Evolutionary conservation across 92 coral and sea anemone species (phyloP).

Genomic region (Diadumene lineata): DNA sequence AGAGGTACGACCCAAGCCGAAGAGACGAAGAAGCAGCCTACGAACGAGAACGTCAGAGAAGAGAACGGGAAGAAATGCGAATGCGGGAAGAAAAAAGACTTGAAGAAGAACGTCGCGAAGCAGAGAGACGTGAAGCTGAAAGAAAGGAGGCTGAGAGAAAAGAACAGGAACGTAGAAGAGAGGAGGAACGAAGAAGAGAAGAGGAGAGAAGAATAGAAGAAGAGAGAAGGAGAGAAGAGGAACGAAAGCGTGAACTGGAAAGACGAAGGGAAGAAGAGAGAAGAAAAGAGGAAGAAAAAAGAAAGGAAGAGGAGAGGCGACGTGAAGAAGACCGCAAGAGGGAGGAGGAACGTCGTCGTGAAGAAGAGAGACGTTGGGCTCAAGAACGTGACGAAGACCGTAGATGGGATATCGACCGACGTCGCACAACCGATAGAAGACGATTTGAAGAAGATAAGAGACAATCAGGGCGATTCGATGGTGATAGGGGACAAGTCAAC

Average conservation of each 20-base stretch:
- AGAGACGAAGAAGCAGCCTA: slow-evolving; percentile 28
- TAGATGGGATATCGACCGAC: slow-evolving; percentile 24
- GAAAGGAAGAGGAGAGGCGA: slow-evolving; percentile 22
- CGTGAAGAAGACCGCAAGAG: slow-evolving; percentile 30
- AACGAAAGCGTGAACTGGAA: slow-evolving; percentile 4
- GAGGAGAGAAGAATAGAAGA: slow-evolving; percentile 22
- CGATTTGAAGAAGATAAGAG: slow-evolving; percentile 19
- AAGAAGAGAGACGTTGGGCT: slow-evolving; percentile 29
- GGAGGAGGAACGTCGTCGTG: slow-evolving; percentile 31
- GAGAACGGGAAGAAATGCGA: slow-evolving; percentile 28
- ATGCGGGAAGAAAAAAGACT: slow-evolving; percentile 25
- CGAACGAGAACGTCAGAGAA: slow-evolving; percentile 32
- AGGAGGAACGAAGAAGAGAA: slow-evolving; percentile 16
- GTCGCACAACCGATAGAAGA: slow-evolving; percentile 8
- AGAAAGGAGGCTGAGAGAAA: slow-evolving; percentile 13
- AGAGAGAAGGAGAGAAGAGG: slow-evolving; percentile 13
- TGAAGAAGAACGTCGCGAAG: slow-evolving; percentile 25
- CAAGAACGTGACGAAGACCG: slow-evolving; percentile 25
- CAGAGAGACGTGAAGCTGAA: slow-evolving; percentile 16
- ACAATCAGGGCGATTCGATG: slow-evolving; percentile 13
- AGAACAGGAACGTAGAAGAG: slow-evolving; percentile 16
- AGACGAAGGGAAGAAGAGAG: slow-evolving; percentile 12
- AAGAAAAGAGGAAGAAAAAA: slow-evolving; percentile 18
- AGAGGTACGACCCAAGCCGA: slow-evolving; percentile 16
- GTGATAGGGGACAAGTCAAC: slow-evolving; percentile 34